A percentile compares a stretch with the other conserved stretches of the same genome.
phyloP scores from a whole-genome alignment of 1,140 invertebrate species.

The Rhopalosiphum maidis region DNA sequence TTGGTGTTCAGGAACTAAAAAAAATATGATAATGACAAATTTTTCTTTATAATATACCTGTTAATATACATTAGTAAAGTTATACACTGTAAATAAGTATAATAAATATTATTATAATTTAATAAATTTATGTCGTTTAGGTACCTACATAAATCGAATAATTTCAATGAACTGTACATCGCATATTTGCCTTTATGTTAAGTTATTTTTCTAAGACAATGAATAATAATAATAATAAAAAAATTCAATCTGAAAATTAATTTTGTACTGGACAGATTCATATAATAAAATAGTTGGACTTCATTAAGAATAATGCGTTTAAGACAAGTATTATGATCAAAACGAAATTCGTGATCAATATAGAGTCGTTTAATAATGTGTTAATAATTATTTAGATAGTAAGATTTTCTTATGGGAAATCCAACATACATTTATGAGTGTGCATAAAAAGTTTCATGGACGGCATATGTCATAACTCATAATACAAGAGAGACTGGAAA shows the following conservation, averaged over 20 bases:
- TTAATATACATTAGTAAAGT: too few species aligned
- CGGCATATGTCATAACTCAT: not conserved
- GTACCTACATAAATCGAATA: not conserved
- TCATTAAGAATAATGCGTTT: not conserved
- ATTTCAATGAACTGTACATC: not conserved
- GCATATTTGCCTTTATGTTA: not conserved
- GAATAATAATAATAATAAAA: not conserved
- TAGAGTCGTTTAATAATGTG: not conserved
- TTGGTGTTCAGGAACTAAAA: not conserved
- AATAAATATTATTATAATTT: not conserved
- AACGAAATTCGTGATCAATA: slow-evolving; percentile 30
- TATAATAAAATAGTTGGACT: not conserved
- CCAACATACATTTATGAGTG: not conserved
- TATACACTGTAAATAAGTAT: not conserved
- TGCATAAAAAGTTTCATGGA: not conserved
- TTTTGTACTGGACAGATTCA: not conserved
- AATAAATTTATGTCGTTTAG: not conserved
- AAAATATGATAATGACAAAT: not conserved
- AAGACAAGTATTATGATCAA: not conserved
- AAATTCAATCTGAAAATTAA: not conserved
- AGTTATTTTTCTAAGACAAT: not conserved
- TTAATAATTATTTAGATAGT: not conserved
- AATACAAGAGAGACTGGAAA: slow-evolving; percentile 2
- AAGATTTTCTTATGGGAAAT: slow-evolving; percentile 6
- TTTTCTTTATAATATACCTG: too few species aligned